Evolutionary conservation across 2,888 invertebrate species (phyloP).

Genomic region (Campoplex capitator): DNA sequence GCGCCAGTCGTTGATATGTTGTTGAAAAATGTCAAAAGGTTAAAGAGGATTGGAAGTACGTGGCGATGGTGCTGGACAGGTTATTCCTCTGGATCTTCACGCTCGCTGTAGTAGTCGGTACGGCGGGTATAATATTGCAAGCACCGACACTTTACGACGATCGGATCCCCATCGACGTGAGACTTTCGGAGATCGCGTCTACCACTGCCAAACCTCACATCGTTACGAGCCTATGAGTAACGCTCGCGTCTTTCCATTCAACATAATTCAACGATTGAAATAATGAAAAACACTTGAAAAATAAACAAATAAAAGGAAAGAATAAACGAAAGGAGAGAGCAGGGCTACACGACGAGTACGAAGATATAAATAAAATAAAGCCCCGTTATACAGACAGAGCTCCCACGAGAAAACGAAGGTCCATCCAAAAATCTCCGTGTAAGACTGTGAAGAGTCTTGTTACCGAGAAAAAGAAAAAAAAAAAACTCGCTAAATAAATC

Average conservation of each 20-base stretch:
- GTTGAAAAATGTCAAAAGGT: constrained; percentile 86
- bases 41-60: constrained; percentile 99
- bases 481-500: constrained; percentile 55
- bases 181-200: constrained; percentile 95
- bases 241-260: constrained; percentile 64
- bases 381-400: constrained; percentile 42
- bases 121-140: constrained; percentile 96
- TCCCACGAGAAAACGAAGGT: constrained; percentile 61
- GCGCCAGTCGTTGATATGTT: background rate
- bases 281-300: background rate
- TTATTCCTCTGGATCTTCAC: constrained; percentile 99
- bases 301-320: background rate
- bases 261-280: constrained; percentile 8
- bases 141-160: constrained; percentile 98
- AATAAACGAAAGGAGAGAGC: constrained; percentile 8
- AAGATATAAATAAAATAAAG: constrained; percentile 62
- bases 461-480: constrained; percentile 2
- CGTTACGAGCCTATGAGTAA: constrained; percentile 84
- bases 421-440: constrained; percentile 60
- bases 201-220: constrained; percentile 94
- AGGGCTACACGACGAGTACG: constrained; percentile 52
- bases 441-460: constrained; percentile 53
- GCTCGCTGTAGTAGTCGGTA: constrained; percentile 96
- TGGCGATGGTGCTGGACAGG: constrained; percentile 98
- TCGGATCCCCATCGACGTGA: constrained; percentile 94